Evolutionary conservation across 1,140 invertebrate genomes (phyloP), one percentile per base, ranked within the genome.

Genomic region (Drosophila chauvacae): DNA sequence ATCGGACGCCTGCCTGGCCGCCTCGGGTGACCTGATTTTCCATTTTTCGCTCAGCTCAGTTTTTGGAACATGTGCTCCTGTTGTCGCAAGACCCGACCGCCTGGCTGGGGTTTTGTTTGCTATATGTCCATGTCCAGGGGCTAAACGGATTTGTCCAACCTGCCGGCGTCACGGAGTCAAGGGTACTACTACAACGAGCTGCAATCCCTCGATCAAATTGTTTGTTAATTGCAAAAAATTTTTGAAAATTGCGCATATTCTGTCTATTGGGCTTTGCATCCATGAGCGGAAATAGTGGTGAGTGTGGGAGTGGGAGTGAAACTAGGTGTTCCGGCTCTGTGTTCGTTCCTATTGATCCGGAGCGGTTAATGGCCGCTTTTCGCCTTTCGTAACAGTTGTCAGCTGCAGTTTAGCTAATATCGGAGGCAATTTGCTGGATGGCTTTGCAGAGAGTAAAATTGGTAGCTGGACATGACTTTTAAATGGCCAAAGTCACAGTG

Each of bases 111-210:
- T 50, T 58, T 50, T 74, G 68, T 84, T 62, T 69, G 55, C 37
- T 45, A 28, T 30, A 59, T 60, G 50, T 71, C 55, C 57, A 58
- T 81, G 60, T 73, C 74, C 75, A 59, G 58, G 70, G 77, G 68
- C 66, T 68, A 80, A 85, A 72, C 70, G 85, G 85, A 90, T 90
- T 90, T 90, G 86, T 90, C 78, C 80, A 90, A 81, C 85, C 77
- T 88, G 85, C 73, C 81, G 70, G 47, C 65, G 81, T 77, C 48
- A 64, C 56, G 26, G 61, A 70, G 68, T 73, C 70, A 73, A 72
- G 65, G 65, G 51, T 64, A 30, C 33, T 0, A 35, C 65, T 47
- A 44, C 13, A 39, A 53, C n/a, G n/a, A 44, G 16, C 65, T 59
- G 42, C 44, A 72, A 71, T 72, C 66, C 53, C 45, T 59, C 65